These are phyloP conservation scores for Nymphalis polychloros DNA, from an alignment of 2,888 invertebrate genomes.

Conservation along the genomic window DNA sequence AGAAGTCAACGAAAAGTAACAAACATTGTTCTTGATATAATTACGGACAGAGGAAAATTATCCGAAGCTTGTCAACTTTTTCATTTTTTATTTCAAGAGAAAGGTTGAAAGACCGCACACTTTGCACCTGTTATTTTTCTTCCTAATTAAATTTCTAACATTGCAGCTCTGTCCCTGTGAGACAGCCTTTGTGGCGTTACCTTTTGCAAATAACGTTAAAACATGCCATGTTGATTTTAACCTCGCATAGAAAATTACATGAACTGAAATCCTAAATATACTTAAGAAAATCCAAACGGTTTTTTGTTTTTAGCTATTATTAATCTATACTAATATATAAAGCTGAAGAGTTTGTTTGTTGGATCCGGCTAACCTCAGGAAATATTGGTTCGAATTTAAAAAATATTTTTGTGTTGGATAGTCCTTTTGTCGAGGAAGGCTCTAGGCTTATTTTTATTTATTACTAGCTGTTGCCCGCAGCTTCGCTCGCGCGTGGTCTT, in stretches of 20 bases:
- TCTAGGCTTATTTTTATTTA: too few relatives aligned
- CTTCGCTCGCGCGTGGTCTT: too few relatives aligned
- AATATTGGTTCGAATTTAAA: too few relatives aligned
- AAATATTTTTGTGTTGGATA: too few relatives aligned
- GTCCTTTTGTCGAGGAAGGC: too few relatives aligned
- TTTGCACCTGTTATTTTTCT: slow-evolving; percentile 34
- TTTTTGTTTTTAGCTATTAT: too few relatives aligned
- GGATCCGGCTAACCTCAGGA: too few relatives aligned
- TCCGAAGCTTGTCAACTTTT: slow-evolving; percentile 7
- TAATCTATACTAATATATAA: too few relatives aligned
- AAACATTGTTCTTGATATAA: neutral
- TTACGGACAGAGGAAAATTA: slow-evolving; percentile 7
- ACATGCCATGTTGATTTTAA: slow-evolving; percentile 13
- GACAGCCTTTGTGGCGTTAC: slow-evolving; percentile 24
- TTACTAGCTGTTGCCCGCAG: too few relatives aligned
- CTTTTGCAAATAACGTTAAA: slow-evolving; percentile 23
- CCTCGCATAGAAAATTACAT: slow-evolving; percentile 9
- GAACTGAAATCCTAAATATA: neutral
- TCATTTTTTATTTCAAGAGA: slow-evolving; percentile 14
- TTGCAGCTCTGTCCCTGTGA: slow-evolving; percentile 16
- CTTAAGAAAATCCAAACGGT: neutral
- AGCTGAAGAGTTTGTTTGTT: too few relatives aligned
- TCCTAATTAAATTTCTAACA: slow-evolving; percentile 36
- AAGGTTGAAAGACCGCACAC: slow-evolving; percentile 26
- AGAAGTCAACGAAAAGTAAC: neutral